Evolutionary conservation across 2,888 invertebrate genomes (phyloP).

Genomic region (Polyommatus iphigenia): DNA sequence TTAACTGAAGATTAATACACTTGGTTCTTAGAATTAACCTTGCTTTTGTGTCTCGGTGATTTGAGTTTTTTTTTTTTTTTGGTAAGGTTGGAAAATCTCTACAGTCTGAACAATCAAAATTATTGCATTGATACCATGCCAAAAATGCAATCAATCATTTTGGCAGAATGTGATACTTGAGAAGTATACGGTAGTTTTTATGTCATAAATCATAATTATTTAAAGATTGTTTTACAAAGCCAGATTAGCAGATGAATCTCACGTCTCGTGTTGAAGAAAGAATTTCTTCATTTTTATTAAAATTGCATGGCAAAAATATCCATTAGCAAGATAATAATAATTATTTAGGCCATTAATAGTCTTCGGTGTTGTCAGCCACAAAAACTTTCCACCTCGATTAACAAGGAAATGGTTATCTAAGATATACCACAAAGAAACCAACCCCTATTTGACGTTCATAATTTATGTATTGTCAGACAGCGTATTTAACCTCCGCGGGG

Average conservation of each 20-base stretch:
- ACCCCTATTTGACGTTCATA: conserved; percentile 61
- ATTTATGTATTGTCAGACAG: conserved; percentile 74
- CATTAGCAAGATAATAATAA: conserved; percentile 30
- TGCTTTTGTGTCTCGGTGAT: not conserved
- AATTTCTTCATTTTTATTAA: not conserved
- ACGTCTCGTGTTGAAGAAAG: not conserved
- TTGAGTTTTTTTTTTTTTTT: not conserved
- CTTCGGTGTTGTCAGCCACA: conserved; percentile 37
- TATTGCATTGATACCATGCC: not conserved
- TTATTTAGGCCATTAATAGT: conserved; percentile 23
- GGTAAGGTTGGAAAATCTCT: not conserved
- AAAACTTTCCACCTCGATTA: conserved; percentile 65
- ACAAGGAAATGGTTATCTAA: conserved; percentile 70
- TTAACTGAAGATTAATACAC: conserved; percentile 19
- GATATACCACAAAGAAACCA: conserved; percentile 51
- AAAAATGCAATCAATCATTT: not conserved
- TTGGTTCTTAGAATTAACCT: conserved; percentile 11
- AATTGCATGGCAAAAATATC: not conserved
- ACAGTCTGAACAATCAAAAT: not conserved
- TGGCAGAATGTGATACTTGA: not conserved
- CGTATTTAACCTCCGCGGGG: conserved; percentile 67
- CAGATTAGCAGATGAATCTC: not conserved
- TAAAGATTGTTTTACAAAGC: not conserved
- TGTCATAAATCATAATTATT: not conserved
- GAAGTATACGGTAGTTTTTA: not conserved